Conservation (phyloP, 2,113 vertebrate species). For the Scolopax mira region DNA sequence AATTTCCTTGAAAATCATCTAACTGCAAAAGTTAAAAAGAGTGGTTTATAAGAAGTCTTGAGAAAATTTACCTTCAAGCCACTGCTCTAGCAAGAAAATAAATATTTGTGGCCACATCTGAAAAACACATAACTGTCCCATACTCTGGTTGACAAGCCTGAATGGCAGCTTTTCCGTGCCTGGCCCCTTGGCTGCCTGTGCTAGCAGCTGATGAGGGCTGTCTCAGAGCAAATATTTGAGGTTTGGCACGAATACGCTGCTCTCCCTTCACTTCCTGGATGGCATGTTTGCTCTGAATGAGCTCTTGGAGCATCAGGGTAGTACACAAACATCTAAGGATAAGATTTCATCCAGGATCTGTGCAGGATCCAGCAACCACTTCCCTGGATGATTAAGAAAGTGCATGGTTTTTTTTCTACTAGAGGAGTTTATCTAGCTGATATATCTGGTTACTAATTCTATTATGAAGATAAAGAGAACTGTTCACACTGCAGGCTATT, state of each 20-base stretch:
- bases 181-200: neutral
- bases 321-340: neutral
- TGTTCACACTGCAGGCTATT: neutral
- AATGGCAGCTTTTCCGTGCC: neutral
- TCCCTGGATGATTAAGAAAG: constrained; percentile 13
- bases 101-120: constrained; percentile 17
- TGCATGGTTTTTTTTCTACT: neutral
- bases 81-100: constrained; percentile 5
- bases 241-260: constrained; percentile 2
- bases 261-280: neutral
- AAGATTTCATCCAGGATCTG: neutral
- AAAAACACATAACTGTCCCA: neutral
- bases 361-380: neutral
- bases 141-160: neutral
- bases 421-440: neutral
- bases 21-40: neutral
- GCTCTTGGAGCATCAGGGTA: neutral
- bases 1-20: neutral
- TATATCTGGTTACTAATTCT: neutral
- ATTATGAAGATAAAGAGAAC: neutral
- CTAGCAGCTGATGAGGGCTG: neutral
- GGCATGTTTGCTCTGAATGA: constrained; percentile 35
- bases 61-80: constrained; percentile 11
- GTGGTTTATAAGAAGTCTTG: neutral
- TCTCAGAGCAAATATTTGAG: constrained; percentile 47